phyloP scores from a whole-genome alignment of 2,113 vertebrate genomes.

The Climacteris rufus region DNA sequence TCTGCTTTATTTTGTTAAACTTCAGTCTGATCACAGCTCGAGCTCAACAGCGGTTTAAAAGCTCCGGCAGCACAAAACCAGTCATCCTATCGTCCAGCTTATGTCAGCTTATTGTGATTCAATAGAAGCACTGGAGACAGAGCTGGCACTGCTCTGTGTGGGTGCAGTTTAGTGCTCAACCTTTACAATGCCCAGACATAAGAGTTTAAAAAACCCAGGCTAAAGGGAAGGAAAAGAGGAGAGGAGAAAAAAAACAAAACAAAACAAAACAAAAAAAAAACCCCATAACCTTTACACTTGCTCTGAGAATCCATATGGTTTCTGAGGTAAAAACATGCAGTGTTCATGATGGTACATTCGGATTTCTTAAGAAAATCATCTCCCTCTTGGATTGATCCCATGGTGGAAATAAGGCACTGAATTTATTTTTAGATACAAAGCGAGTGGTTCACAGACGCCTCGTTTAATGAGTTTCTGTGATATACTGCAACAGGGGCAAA shows the following conservation, averaged over 20 bases:
- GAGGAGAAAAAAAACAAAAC: rapidly evolving
- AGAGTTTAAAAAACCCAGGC: not conserved
- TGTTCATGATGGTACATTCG: not conserved
- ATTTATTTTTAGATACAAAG: not conserved
- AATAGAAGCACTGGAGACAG: not conserved
- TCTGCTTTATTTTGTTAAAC: not conserved
- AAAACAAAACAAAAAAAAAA: no score
- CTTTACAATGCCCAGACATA: not conserved
- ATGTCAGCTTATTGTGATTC: slow-evolving; percentile 15
- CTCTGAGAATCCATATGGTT: not conserved
- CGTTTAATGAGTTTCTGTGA: not conserved
- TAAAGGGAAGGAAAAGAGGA: not conserved
- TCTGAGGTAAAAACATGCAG: not conserved
- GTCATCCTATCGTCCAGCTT: not conserved
- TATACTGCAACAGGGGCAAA: not conserved
- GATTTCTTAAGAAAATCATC: not conserved
- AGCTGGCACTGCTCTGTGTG: not conserved
- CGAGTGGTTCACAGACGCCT: not conserved
- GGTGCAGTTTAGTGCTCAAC: not conserved
- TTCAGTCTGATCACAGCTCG: not conserved
- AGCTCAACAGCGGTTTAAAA: not conserved
- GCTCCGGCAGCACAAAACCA: not conserved
- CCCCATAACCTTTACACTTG: not conserved
- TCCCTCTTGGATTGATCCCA: not conserved
- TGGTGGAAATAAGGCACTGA: not conserved